Conservation (phyloP, 2,888 invertebrate genomes). For the Aleiodes leptofemur region DNA sequence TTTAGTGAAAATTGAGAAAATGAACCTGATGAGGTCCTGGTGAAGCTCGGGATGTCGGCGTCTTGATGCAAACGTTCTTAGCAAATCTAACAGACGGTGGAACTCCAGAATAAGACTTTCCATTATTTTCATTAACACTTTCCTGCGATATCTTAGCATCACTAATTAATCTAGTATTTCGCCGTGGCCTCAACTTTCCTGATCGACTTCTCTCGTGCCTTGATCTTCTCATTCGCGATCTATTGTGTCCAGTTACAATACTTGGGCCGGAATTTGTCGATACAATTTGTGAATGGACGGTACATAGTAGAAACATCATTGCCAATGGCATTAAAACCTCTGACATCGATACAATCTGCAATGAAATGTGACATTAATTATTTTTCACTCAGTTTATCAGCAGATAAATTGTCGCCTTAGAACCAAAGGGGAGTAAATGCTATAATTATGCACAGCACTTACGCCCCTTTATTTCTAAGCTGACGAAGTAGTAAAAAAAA, state of each 20-base stretch:
- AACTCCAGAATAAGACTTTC: slow-evolving; percentile 59
- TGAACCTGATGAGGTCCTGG: slow-evolving; percentile 11
- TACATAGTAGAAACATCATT: slow-evolving; percentile 84
- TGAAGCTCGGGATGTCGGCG: slow-evolving; percentile 14
- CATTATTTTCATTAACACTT: slow-evolving; percentile 59
- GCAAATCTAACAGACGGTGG: slow-evolving; percentile 70
- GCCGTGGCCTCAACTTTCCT: slow-evolving; percentile 66
- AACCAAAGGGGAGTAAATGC: no score
- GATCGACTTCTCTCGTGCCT: slow-evolving; percentile 67
- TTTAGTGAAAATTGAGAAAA: background rate
- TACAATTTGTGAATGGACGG: slow-evolving; percentile 89
- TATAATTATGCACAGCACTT: no score
- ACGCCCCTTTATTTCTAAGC: no score
- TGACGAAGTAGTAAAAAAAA: background rate
- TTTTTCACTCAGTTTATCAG: background rate
- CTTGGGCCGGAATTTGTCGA: slow-evolving; percentile 78
- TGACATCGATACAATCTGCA: slow-evolving; percentile 79
- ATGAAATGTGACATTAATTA: slow-evolving; percentile 18
- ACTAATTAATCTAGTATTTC: slow-evolving; percentile 65
- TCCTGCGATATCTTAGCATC: slow-evolving; percentile 65
- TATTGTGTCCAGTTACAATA: slow-evolving; percentile 59
- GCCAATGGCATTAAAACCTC: slow-evolving; percentile 85
- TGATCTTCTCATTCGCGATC: slow-evolving; percentile 63
- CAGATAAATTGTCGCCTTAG: background rate
- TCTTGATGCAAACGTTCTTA: slow-evolving; percentile 69